phyloP scores from a whole-genome alignment of 2,888 invertebrate genomes.

The Bugula neritina region DNA sequence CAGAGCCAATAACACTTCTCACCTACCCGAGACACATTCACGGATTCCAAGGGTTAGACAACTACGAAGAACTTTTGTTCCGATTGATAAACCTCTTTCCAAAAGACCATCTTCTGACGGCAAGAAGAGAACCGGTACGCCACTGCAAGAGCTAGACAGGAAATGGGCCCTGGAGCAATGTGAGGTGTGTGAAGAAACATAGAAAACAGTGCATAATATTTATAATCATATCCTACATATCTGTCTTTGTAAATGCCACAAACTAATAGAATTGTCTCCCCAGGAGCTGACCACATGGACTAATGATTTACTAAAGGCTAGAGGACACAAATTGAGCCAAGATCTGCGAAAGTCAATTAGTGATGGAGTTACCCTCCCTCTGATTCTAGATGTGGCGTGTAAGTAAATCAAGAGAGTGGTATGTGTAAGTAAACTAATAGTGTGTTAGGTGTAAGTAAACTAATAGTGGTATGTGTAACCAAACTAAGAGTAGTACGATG shows the following conservation, averaged over 20 bases:
- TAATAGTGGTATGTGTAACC: too few relatives aligned
- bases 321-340: conserved; percentile 29
- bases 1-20: neutral
- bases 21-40: neutral
- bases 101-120: neutral
- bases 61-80: neutral
- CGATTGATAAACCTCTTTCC: neutral
- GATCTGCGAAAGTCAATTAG: conserved; percentile 38
- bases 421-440: too few relatives aligned
- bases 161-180: conserved; percentile 23
- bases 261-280: too few relatives aligned
- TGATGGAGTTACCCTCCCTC: conserved; percentile 38
- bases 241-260: too few relatives aligned
- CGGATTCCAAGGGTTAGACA: neutral
- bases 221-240: too few relatives aligned
- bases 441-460: too few relatives aligned
- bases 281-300: conserved; percentile 41
- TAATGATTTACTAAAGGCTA: conserved; percentile 33
- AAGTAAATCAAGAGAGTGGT: too few relatives aligned
- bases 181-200: neutral
- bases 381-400: conserved; percentile 36
- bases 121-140: neutral
- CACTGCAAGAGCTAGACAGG: conserved; percentile 25
- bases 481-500: too few relatives aligned
- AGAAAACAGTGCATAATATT: neutral